phyloP scores from a whole-genome alignment of 2,113 vertebrate genomes.

The Phrynosoma blainvillii region DNA sequence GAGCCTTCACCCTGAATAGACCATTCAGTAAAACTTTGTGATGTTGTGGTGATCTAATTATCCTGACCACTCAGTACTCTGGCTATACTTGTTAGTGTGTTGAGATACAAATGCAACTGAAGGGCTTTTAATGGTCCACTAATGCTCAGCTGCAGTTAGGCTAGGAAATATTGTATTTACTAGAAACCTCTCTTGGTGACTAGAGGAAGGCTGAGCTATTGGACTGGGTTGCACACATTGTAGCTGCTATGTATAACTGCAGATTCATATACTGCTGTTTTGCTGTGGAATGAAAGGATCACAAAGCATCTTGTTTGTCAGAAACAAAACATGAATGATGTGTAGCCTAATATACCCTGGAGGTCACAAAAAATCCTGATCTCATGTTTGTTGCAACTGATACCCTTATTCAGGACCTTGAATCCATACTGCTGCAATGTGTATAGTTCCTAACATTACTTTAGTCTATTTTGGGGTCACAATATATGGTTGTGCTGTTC shows the following conservation, averaged over 20 bases:
- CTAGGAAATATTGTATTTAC: not conserved
- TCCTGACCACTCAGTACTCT: not conserved
- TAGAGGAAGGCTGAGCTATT: not conserved
- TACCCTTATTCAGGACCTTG: not conserved
- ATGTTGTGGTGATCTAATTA: not conserved
- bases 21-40: not conserved
- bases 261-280: not conserved
- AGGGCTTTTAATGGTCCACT: not conserved
- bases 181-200: not conserved
- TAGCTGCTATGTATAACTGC: not conserved
- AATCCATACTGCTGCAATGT: not conserved
- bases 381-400: not conserved
- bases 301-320: not conserved
- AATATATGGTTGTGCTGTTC: not conserved
- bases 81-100: not conserved
- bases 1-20: no score
- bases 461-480: not conserved
- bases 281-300: not conserved
- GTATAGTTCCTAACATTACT: not conserved
- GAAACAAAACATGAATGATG: not conserved
- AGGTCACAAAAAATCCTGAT: not conserved
- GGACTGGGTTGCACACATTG: not conserved
- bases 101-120: not conserved
- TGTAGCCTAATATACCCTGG: not conserved
- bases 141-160: not conserved